Evolutionary conservation across 2,113 vertebrate species (phyloP).

Genomic region (Megaceryle torquata): DNA sequence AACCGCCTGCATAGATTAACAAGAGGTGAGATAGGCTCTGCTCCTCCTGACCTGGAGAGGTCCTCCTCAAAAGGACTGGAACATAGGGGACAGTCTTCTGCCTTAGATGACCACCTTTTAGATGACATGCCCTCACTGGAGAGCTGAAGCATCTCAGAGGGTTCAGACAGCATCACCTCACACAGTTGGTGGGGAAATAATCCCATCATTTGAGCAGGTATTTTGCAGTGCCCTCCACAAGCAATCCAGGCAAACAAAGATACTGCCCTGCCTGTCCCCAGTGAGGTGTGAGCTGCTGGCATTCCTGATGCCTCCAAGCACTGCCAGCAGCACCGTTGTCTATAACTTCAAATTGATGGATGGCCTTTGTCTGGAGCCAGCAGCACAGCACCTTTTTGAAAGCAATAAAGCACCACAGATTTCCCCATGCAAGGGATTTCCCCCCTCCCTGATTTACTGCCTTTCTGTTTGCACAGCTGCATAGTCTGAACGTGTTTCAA

Average conservation of each 20-base stretch:
- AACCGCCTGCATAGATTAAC: background rate
- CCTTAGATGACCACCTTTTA: background rate
- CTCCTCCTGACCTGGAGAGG: background rate
- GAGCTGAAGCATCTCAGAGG: background rate
- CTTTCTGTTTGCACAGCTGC: background rate
- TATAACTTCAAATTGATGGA: background rate
- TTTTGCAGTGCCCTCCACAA: background rate
- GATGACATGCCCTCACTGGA: background rate
- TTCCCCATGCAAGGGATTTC: background rate
- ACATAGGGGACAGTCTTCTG: background rate
- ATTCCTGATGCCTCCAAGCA: background rate
- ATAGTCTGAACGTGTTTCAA: rapidly evolving
- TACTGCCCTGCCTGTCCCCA: background rate
- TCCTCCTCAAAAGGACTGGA: background rate
- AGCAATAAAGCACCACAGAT: background rate
- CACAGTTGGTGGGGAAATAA: background rate
- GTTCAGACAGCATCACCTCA: background rate
- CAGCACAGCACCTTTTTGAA: background rate
- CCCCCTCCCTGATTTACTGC: background rate
- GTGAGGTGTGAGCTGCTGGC: background rate
- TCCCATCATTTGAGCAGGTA: rapidly evolving
- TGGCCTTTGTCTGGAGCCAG: background rate
- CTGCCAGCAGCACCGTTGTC: background rate
- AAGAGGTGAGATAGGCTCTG: background rate
- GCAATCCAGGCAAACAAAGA: background rate